phyloP scores from a whole-genome alignment of 2,797 vertebrate species.

The Hozukius guyotensis region DNA sequence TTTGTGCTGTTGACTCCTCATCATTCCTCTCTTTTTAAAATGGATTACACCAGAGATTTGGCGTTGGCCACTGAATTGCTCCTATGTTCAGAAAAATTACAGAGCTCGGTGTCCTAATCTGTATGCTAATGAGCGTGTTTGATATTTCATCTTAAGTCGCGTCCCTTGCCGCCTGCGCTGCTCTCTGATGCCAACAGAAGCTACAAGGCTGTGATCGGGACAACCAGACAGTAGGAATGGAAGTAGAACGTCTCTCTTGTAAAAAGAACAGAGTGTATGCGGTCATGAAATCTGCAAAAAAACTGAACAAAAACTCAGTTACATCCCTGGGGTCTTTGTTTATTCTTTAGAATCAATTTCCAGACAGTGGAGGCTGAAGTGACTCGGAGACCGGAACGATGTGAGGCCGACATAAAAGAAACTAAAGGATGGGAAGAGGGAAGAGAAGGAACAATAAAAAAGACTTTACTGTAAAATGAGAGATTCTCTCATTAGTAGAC shows the following conservation, averaged over 20 bases:
- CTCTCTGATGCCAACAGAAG: conserved; percentile 39
- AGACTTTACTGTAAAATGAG: neutral
- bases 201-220: conserved; percentile 26
- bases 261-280: conserved; percentile 9
- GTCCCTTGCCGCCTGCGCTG: neutral
- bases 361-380: conserved; percentile 20
- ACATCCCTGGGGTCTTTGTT: conserved; percentile 9
- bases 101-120: conserved; percentile 41
- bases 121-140: conserved; percentile 56
- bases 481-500: conserved; percentile 10
- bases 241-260: conserved; percentile 7
- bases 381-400: neutral
- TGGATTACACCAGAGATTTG: conserved; percentile 41
- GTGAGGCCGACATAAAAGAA: conserved; percentile 11
- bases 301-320: conserved; percentile 1
- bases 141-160: conserved; percentile 51
- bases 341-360: conserved; percentile 25
- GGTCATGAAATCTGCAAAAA: conserved; percentile 6
- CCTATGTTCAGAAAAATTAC: conserved; percentile 53
- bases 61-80: conserved; percentile 33
- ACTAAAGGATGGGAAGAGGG: conserved; percentile 21
- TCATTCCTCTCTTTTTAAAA: conserved; percentile 30
- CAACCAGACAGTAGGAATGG: neutral
- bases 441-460: conserved; percentile 10
- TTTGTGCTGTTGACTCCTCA: conserved; percentile 42